phyloP scores from a whole-genome alignment of 2,888 invertebrate genomes.

The Uropetala carovei region DNA sequence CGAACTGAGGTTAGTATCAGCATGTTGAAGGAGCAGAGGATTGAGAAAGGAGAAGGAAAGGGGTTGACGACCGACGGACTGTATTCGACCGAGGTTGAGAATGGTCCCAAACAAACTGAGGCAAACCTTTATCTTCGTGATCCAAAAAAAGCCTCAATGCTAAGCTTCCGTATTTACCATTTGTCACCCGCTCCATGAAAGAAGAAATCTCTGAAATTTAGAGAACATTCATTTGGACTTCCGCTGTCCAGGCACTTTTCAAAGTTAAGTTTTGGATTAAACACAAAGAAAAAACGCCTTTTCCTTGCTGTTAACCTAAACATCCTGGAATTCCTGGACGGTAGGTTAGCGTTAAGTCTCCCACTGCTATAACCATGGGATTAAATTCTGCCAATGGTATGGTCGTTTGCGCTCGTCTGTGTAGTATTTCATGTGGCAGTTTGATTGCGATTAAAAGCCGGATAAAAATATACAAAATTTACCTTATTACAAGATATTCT shows the following conservation, averaged over 20 bases:
- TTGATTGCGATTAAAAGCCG: no score
- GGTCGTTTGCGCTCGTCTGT: no score
- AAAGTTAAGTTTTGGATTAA: no score
- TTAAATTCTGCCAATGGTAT: no score
- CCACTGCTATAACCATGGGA: no score
- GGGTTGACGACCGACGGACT: not conserved
- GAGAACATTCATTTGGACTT: not conserved
- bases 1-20: not conserved
- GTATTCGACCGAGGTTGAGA: not conserved
- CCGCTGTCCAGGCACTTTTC: not conserved
- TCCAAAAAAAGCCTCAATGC: slow-evolving; percentile 13
- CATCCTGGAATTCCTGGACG: no score
- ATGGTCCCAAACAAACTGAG: not conserved
- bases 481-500: no score
- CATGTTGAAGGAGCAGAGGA: not conserved
- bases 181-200: not conserved
- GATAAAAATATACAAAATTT: no score
- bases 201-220: not conserved
- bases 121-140: not conserved
- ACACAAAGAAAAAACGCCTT: no score
- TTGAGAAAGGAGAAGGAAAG: not conserved
- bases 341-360: no score
- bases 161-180: not conserved
- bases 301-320: no score
- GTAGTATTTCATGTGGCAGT: no score